These are phyloP conservation scores for Zaprionus obscuricornis DNA, from an alignment of 2,888 invertebrate genomes.

Conservation along the genomic window DNA sequence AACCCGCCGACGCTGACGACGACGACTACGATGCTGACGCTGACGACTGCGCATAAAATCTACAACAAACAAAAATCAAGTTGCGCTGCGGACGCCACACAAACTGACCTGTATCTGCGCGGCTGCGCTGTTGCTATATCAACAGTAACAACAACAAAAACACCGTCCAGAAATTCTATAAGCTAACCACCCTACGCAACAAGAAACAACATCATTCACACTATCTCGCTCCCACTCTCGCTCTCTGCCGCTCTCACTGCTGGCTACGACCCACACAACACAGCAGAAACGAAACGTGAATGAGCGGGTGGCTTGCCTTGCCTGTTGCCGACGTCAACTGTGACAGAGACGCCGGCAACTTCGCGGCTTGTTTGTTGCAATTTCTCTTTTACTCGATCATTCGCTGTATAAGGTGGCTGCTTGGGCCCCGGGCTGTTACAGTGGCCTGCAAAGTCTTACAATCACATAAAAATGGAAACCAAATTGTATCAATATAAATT, in stretches of 20 bases:
- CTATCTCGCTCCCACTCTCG: conserved; percentile 49
- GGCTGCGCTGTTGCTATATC: conserved; percentile 39
- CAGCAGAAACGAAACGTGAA: conserved; percentile 52
- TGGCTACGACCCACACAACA: conserved; percentile 53
- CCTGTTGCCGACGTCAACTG: conserved; percentile 41
- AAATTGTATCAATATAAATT: no score
- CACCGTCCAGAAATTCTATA: conserved; percentile 69
- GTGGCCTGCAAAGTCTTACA: conserved; percentile 19
- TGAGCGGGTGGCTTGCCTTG: conserved; percentile 72
- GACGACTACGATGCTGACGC: conserved; percentile 4
- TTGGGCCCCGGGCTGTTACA: conserved; percentile 51
- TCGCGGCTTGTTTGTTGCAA: conserved; percentile 68
- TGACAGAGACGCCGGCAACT: conserved; percentile 44
- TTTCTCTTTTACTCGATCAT: conserved; percentile 77
- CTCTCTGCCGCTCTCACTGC: conserved; percentile 46
- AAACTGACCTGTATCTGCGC: conserved; percentile 75
- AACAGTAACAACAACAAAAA: conserved; percentile 22
- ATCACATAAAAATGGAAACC: no score
- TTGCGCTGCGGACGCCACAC: conserved; percentile 63
- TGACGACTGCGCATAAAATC: conserved; percentile 42
- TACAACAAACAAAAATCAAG: conserved; percentile 67
- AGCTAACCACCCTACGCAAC: conserved; percentile 65
- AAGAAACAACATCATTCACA: conserved; percentile 36
- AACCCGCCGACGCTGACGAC: conserved; percentile 53
- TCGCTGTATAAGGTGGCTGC: conserved; percentile 73